These are phyloP conservation scores for Hyposoter didymator DNA, from an alignment of 2,888 invertebrate species.

Conservation along the genomic window DNA sequence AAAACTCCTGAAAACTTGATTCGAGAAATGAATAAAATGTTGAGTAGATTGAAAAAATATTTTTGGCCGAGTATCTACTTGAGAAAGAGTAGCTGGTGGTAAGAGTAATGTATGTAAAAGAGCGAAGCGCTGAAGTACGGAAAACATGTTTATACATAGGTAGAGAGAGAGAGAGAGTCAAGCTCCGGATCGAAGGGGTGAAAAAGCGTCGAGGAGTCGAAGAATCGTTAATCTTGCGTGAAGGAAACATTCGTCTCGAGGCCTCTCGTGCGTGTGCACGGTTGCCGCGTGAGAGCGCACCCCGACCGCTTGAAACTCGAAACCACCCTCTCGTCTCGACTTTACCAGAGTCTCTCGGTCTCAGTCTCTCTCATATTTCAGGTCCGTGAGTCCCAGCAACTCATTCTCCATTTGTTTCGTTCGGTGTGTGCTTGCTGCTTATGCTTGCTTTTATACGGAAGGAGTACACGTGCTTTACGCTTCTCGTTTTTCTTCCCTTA, in stretches of 20 bases:
- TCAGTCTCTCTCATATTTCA: conserved; percentile 39
- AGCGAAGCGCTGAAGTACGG: conserved; percentile 11
- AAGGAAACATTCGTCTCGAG: conserved; percentile 77
- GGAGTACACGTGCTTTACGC: conserved; percentile 1
- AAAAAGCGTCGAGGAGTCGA: conserved; percentile 60
- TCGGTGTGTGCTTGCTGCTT: conserved; percentile 16
- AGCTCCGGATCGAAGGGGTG: conserved; percentile 47
- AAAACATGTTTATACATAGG: conserved; percentile 26
- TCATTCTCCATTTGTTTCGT: conserved; percentile 34
- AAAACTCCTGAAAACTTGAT: background rate
- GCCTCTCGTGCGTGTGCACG: conserved; percentile 66
- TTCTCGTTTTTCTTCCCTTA: conserved; percentile 39
- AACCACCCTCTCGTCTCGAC: conserved; percentile 69
- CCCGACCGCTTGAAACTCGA: conserved; percentile 72
- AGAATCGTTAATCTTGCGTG: conserved; percentile 79
- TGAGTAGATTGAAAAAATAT: background rate
- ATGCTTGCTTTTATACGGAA: conserved; percentile 8
- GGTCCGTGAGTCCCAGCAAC: conserved; percentile 46
- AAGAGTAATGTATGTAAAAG: conserved; percentile 1
- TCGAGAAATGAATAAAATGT: background rate
- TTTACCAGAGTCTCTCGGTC: conserved; percentile 15
- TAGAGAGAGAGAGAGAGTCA: background rate
- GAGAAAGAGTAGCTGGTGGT: background rate
- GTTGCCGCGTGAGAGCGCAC: conserved; percentile 70
- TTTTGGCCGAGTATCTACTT: background rate